Evolutionary conservation across 2,888 invertebrate genomes (phyloP).

Genomic region (Drosophila gaucha): DNA sequence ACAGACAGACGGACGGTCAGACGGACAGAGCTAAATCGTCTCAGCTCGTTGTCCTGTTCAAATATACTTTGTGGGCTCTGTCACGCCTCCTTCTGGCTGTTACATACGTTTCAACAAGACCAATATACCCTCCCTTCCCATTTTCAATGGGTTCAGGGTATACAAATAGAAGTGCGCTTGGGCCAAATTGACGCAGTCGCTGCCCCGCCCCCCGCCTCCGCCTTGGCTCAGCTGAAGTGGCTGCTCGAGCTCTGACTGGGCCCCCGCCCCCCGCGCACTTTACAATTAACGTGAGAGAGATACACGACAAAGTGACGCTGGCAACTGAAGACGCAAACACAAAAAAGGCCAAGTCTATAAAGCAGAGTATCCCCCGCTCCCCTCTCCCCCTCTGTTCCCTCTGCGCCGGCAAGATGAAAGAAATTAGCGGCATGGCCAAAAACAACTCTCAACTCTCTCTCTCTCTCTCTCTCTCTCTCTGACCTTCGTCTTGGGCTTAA

Average conservation of each 20-base stretch:
- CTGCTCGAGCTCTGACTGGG: conserved; percentile 43
- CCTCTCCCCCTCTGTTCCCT: neutral
- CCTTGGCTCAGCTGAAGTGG: conserved; percentile 35
- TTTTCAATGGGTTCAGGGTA: too few relatives aligned
- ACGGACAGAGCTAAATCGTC: too few relatives aligned
- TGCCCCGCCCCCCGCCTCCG: neutral
- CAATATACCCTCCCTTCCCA: too few relatives aligned
- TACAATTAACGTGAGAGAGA: conserved; percentile 74
- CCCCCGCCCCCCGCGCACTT: conserved; percentile 44
- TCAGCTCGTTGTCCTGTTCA: too few relatives aligned
- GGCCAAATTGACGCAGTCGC: conserved; percentile 40
- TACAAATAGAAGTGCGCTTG: conserved; percentile 38
- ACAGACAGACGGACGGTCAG: too few relatives aligned
- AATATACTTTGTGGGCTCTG: too few relatives aligned
- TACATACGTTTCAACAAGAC: too few relatives aligned
- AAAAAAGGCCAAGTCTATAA: conserved; percentile 25
- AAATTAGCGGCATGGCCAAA: conserved; percentile 75
- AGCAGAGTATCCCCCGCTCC: neutral
- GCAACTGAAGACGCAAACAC: conserved; percentile 29
- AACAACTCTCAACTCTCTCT: conserved; percentile 29
- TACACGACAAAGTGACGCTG: conserved; percentile 55
- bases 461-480: too few relatives aligned
- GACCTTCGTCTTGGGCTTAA: conserved; percentile 32
- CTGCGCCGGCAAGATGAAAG: conserved; percentile 60
- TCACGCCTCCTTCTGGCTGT: too few relatives aligned